Evolutionary conservation across 2,113 vertebrate genomes (phyloP).

Genomic region (Oxyruncus cristatus): DNA sequence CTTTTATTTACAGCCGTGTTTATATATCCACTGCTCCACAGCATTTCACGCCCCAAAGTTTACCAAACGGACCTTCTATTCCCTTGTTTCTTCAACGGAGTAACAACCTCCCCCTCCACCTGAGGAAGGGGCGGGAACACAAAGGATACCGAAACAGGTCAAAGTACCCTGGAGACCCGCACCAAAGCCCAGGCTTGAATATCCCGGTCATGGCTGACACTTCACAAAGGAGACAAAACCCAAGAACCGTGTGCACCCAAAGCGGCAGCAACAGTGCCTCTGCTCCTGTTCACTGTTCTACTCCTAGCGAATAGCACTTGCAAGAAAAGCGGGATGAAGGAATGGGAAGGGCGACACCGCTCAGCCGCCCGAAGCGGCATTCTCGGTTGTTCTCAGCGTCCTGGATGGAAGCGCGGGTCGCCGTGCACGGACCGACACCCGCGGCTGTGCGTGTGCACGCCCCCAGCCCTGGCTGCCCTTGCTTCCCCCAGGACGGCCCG

Average conservation of each 20-base stretch:
- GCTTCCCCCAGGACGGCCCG: too few relatives aligned
- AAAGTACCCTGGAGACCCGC: not conserved
- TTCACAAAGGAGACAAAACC: not conserved
- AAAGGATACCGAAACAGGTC: not conserved
- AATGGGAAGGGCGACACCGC: accelerated
- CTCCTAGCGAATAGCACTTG: too few relatives aligned
- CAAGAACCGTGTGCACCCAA: accelerated
- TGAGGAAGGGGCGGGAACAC: not conserved
- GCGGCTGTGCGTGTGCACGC: accelerated
- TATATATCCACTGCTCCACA: accelerated
- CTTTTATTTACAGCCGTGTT: not conserved
- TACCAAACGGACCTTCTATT: too few relatives aligned
- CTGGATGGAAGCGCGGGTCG: accelerated
- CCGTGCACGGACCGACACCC: accelerated
- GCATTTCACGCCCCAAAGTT: accelerated
- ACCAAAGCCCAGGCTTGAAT: not conserved
- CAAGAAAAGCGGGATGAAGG: too few relatives aligned
- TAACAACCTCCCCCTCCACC: not conserved
- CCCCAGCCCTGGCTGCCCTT: not conserved
- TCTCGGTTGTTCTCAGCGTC: too few relatives aligned
- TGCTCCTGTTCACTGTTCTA: too few relatives aligned
- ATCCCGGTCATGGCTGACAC: accelerated
- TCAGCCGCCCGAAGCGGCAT: accelerated
- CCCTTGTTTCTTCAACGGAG: not conserved
- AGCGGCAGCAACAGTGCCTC: too few relatives aligned